These are phyloP conservation scores for Sciurus carolinensis DNA, from an alignment of 2,797 vertebrate genomes.

Conservation along the genomic window DNA sequence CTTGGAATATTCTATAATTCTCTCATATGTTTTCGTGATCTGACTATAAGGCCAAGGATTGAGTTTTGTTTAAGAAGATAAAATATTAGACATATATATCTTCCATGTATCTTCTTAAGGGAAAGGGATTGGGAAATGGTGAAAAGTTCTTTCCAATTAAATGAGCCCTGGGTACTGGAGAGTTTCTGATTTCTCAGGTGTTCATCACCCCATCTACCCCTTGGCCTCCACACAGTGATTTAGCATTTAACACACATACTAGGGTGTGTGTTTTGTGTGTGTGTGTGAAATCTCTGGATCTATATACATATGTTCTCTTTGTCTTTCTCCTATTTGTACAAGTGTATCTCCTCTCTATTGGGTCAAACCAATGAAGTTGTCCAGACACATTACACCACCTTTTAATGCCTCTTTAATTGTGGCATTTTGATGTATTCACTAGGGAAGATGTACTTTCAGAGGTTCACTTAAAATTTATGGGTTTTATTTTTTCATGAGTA, in stretches of 20 bases:
- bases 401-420: constrained; percentile 11
- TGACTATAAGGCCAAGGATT: neutral
- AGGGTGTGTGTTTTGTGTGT: neutral
- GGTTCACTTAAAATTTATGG: constrained; percentile 60
- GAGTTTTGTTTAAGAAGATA: constrained; percentile 20
- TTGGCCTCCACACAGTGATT: neutral
- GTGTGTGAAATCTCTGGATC: neutral
- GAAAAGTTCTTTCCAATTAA: neutral
- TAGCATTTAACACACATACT: neutral
- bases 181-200: neutral
- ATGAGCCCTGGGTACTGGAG: too few species aligned
- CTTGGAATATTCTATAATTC: neutral
- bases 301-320: neutral
- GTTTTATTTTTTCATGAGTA: constrained; percentile 67
- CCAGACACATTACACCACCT: constrained; percentile 4
- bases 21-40: neutral
- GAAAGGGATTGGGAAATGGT: neutral
- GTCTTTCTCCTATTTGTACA: too few species aligned
- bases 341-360: neutral
- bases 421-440: constrained; percentile 7
- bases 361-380: constrained; percentile 11
- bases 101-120: neutral
- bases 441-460: constrained; percentile 1
- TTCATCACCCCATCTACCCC: neutral
- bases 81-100: constrained; percentile 4